Conservation (phyloP, 2,888 invertebrate species). For the Schizotus pectinicornis region DNA sequence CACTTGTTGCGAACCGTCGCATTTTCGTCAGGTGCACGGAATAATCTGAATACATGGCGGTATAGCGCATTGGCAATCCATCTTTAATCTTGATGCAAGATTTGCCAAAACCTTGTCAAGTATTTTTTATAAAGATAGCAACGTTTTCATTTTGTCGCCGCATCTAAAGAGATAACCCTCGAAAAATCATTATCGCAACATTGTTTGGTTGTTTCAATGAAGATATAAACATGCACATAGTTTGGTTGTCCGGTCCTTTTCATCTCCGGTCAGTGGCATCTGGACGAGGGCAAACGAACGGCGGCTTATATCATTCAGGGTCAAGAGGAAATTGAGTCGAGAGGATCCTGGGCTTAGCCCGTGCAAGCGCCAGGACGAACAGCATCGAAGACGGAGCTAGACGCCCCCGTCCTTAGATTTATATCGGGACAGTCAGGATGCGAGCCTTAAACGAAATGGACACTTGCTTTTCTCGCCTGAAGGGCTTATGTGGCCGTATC, state of each 20-base stretch:
- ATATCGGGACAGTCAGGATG: slow-evolving; percentile 43
- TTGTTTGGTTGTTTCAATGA: neutral
- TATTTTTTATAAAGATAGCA: no score
- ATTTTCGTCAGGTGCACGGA: no score
- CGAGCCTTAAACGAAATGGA: slow-evolving; percentile 41
- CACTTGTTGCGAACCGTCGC: no score
- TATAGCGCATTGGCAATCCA: no score
- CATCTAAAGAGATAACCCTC: no score
- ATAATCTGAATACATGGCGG: no score
- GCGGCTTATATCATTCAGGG: slow-evolving; percentile 26
- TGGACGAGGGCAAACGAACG: slow-evolving; percentile 1
- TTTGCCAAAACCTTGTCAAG: no score
- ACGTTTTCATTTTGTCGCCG: no score
- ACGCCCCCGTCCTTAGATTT: slow-evolving; percentile 43
- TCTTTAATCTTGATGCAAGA: no score
- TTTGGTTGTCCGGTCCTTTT: slow-evolving; percentile 1
- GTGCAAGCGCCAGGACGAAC: slow-evolving; percentile 26
- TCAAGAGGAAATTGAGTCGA: slow-evolving; percentile 46
- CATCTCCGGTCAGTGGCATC: slow-evolving; percentile 22
- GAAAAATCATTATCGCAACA: no score
- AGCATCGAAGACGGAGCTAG: slow-evolving; percentile 21
- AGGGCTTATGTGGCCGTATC: slow-evolving; percentile 30
- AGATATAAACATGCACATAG: slow-evolving; percentile 11
- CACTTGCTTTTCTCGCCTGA: slow-evolving; percentile 39
- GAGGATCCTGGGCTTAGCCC: slow-evolving; percentile 42